phyloP scores from a whole-genome alignment of 2,113 vertebrate genomes.

The Pampusana beccarii region DNA sequence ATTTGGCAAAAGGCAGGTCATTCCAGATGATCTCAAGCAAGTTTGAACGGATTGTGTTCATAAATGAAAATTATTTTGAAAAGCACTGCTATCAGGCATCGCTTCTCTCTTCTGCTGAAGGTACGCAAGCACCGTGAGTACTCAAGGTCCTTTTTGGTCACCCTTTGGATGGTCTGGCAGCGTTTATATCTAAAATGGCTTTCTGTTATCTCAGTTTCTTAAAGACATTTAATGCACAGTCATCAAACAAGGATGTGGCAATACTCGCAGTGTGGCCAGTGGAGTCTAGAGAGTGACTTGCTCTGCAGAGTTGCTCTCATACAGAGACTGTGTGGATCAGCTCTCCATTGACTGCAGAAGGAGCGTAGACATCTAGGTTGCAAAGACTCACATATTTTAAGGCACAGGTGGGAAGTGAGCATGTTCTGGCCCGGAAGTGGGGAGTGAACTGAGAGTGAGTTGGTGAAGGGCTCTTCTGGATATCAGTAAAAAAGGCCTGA shows the following conservation, averaged over 20 bases:
- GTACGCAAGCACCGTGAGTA: neutral
- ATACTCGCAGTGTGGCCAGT: neutral
- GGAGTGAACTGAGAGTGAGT: neutral
- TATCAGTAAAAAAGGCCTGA: neutral
- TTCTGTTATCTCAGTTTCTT: neutral
- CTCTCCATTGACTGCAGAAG: neutral
- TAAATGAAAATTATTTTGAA: neutral
- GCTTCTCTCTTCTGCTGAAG: neutral
- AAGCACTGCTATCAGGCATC: neutral
- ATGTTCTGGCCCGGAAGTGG: neutral
- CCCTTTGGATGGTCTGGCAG: neutral
- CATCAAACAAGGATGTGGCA: neutral
- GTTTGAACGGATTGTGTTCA: neutral
- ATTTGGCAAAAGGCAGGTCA: neutral
- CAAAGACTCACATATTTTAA: neutral
- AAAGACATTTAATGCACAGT: neutral
- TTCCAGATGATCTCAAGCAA: neutral
- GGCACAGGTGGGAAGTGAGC: neutral
- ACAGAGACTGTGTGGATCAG: neutral
- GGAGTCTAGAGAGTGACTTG: neutral
- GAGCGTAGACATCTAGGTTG: neutral
- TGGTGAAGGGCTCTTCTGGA: neutral
- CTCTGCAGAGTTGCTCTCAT: neutral
- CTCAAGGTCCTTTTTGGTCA: neutral
- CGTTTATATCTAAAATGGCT: neutral